Conservation (phyloP, 2,888 invertebrate genomes). For the Eretmocerus hayati region DNA sequence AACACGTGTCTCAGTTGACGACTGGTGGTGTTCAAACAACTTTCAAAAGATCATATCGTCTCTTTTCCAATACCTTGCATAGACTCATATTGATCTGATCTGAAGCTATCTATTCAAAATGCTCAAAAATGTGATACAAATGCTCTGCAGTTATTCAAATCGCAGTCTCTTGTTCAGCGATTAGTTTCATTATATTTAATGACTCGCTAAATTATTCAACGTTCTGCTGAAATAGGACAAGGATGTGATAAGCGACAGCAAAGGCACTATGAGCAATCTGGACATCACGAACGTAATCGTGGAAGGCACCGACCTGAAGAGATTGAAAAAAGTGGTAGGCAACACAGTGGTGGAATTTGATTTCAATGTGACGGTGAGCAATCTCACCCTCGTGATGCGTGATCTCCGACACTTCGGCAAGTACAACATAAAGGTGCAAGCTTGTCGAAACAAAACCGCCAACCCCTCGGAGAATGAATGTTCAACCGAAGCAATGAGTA, state of each 20-base stretch:
- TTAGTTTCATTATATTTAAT: no score
- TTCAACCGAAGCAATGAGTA: conserved; percentile 49
- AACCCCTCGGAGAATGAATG: conserved; percentile 50
- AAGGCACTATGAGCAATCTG: background rate
- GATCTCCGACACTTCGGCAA: conserved; percentile 69
- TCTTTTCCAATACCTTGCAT: no score
- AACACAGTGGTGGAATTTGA: conserved; percentile 27
- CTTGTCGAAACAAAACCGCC: conserved; percentile 62
- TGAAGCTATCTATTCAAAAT: no score
- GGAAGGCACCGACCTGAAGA: conserved; percentile 24
- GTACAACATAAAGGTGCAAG: conserved; percentile 69
- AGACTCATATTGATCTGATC: no score
- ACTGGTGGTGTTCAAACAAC: no score
- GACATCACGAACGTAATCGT: background rate
- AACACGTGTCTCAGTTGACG: no score
- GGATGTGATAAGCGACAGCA: conserved; percentile 6
- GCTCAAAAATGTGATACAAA: no score
- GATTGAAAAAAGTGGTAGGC: conserved; percentile 28
- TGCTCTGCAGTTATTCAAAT: background rate
- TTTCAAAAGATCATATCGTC: no score
- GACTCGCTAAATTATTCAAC: no score
- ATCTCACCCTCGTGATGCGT: conserved; percentile 50
- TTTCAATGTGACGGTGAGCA: conserved; percentile 30
- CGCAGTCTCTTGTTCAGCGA: background rate
- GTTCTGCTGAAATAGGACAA: conserved; percentile 9